These are phyloP conservation scores for Drosophila maculinotata DNA, from an alignment of 2,888 invertebrate genomes.

Conservation along the genomic window DNA sequence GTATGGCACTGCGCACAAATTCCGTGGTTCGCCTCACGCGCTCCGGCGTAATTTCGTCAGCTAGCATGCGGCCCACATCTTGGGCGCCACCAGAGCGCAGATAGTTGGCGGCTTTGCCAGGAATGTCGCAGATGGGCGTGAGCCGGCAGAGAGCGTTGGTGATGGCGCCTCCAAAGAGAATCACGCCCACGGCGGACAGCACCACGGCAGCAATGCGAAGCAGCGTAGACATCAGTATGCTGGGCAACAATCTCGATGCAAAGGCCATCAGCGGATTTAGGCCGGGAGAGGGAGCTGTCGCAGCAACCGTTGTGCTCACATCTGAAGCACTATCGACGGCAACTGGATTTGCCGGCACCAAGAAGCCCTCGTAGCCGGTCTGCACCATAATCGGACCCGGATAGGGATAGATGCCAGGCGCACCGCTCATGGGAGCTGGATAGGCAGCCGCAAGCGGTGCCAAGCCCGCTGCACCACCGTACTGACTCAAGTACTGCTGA, in stretches of 20 bases:
- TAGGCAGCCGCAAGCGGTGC: conserved; percentile 58
- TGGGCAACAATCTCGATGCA: conserved; percentile 72
- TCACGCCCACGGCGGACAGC: conserved; percentile 84
- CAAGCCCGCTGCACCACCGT: conserved; percentile 74
- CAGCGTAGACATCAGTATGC: conserved; percentile 81
- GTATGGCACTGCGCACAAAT: conserved; percentile 86
- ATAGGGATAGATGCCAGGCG: conserved; percentile 73
- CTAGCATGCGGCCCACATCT: conserved; percentile 81
- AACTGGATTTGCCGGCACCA: conserved; percentile 78
- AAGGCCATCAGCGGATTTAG: conserved; percentile 60
- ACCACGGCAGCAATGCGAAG: conserved; percentile 85
- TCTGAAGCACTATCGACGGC: conserved; percentile 39
- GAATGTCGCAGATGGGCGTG: conserved; percentile 87
- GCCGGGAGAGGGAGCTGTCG: conserved; percentile 19
- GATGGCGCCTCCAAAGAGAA: conserved; percentile 86
- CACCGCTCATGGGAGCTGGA: conserved; percentile 59
- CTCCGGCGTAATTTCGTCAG: conserved; percentile 86
- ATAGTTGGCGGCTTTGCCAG: conserved; percentile 80
- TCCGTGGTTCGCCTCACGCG: conserved; percentile 86
- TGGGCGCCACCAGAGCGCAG: conserved; percentile 76
- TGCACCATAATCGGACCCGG: conserved; percentile 83
- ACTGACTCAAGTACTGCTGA: conserved; percentile 83
- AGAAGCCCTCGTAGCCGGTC: conserved; percentile 85
- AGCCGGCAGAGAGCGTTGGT: conserved; percentile 87
- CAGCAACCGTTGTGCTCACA: conserved; percentile 38